Conservation (phyloP, 2,797 vertebrate genomes). For the Scolopax rusticola region DNA sequence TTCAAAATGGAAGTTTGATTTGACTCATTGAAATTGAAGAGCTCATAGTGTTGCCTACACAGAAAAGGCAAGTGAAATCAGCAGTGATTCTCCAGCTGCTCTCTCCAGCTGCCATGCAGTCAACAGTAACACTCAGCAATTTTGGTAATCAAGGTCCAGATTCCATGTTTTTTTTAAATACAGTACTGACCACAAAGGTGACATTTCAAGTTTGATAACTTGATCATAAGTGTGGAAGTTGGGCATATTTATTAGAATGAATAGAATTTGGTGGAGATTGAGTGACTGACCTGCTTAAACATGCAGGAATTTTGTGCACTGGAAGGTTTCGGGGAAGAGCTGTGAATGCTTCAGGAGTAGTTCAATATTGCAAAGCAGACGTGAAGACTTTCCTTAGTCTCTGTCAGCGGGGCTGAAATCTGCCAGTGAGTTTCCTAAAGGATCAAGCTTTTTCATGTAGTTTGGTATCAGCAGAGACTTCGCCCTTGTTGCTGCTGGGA, state of each 20-base stretch:
- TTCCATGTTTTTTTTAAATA: fast-evolving
- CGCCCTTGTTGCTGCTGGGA: not conserved
- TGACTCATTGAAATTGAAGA: fast-evolving
- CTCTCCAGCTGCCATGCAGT: not conserved
- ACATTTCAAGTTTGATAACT: not conserved
- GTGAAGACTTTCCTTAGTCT: not conserved
- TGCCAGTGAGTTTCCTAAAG: not conserved
- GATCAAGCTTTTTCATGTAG: not conserved
- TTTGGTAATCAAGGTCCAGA: not conserved
- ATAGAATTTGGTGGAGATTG: not conserved
- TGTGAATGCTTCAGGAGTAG: not conserved
- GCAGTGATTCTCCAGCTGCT: not conserved
- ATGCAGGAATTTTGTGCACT: not conserved
- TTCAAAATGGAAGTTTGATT: no score
- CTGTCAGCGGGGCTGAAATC: not conserved
- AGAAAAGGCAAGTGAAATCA: not conserved
- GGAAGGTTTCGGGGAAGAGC: not conserved
- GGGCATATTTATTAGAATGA: not conserved
- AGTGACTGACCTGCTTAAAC: not conserved
- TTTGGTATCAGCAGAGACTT: not conserved
- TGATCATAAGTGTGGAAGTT: not conserved
- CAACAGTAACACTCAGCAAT: fast-evolving
- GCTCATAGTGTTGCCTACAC: not conserved
- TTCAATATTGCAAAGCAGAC: not conserved
- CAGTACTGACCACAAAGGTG: not conserved